Evolutionary conservation across 1,140 invertebrate species (phyloP).

Genomic region (Bombus affinis): DNA sequence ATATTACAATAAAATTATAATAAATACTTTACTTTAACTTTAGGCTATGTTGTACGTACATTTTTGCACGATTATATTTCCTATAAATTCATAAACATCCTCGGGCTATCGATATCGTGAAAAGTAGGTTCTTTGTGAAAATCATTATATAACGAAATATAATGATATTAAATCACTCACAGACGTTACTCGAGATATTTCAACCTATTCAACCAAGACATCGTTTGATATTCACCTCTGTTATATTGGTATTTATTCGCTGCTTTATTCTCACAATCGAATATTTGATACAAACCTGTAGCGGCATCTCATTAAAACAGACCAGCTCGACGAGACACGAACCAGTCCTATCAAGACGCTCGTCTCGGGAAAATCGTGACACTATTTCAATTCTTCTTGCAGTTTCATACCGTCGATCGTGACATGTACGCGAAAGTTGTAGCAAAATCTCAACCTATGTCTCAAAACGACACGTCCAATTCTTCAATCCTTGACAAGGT

Average conservation of each 20-base stretch:
- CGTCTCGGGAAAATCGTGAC: conserved; percentile 33
- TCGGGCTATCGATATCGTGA: not conserved
- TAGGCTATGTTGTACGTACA: too few relatives aligned
- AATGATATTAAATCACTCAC: fast-evolving
- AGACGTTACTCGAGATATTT: too few relatives aligned
- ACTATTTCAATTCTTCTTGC: not conserved
- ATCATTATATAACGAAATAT: not conserved
- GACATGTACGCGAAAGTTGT: conserved; percentile 46
- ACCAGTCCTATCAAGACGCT: conserved; percentile 43
- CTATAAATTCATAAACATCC: fast-evolving
- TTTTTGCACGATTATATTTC: too few relatives aligned
- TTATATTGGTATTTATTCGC: too few relatives aligned
- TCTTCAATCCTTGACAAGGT: conserved; percentile 46
- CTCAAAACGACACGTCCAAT: not conserved
- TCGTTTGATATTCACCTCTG: too few relatives aligned
- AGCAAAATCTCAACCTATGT: not conserved
- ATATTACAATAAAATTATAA: too few relatives aligned
- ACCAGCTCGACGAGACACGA: not conserved
- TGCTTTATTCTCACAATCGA: too few relatives aligned
- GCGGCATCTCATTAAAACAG: conserved; percentile 44
- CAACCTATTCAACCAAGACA: fast-evolving
- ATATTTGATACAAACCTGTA: not conserved
- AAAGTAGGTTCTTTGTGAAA: not conserved
- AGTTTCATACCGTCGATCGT: not conserved
- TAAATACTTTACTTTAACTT: too few relatives aligned